Conservation (phyloP, 53 echinoderm and acorn worm species). For the Apostichopus leukothele region DNA sequence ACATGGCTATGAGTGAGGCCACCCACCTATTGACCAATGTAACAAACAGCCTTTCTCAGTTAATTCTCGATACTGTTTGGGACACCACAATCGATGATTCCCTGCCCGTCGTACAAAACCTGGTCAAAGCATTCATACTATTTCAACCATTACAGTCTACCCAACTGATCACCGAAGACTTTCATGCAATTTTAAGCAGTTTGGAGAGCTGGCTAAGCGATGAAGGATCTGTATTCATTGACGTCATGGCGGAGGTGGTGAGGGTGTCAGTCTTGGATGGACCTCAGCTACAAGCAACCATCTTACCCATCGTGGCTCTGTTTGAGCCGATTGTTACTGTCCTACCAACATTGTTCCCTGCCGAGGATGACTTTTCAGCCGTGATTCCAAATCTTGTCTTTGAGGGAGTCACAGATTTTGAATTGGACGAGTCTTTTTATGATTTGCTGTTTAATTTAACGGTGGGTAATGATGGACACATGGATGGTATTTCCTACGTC, state of each 20-base stretch:
- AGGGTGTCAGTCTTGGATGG: neutral
- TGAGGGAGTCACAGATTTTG: neutral
- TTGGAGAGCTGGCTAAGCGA: neutral
- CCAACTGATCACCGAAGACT: neutral
- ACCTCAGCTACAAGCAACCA: neutral
- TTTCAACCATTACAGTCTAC: neutral
- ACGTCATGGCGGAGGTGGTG: neutral
- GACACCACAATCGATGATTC: neutral
- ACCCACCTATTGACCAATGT: neutral
- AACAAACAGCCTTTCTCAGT: neutral
- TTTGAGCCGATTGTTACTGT: neutral
- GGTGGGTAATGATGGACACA: neutral
- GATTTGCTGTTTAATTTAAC: conserved; percentile 16
- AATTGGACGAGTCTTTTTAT: conserved; percentile 14
- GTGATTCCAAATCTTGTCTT: neutral
- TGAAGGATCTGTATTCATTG: neutral
- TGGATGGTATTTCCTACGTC: neutral
- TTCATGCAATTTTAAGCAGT: neutral
- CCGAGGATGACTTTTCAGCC: neutral
- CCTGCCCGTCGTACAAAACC: neutral
- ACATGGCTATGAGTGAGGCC: neutral
- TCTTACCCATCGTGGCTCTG: neutral
- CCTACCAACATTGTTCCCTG: neutral
- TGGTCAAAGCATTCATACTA: neutral
- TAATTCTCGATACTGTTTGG: neutral